phyloP scores from a whole-genome alignment of 2,113 vertebrate species.

The Megaleporinus macrocephalus region DNA sequence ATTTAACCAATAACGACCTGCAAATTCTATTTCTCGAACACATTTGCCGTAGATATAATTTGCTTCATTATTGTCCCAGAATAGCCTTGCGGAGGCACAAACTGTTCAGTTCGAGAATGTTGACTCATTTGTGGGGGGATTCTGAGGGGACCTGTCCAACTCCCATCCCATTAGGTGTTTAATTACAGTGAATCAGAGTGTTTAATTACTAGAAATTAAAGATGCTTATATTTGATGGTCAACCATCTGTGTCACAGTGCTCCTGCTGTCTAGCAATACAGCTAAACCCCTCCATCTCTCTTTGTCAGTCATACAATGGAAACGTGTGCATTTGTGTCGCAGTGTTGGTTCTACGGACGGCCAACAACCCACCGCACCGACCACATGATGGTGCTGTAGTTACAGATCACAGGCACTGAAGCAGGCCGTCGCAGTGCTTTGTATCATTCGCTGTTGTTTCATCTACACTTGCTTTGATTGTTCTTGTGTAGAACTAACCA shows the following conservation, averaged over 20 bases:
- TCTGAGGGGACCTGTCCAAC: slow-evolving; percentile 64
- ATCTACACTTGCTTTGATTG: slow-evolving; percentile 20
- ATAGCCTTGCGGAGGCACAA: slow-evolving; percentile 26
- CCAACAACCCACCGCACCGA: not conserved
- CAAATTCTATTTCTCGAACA: slow-evolving; percentile 52
- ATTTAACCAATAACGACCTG: slow-evolving; percentile 62
- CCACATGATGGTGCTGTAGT: slow-evolving; percentile 78
- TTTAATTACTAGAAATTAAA: slow-evolving; percentile 78
- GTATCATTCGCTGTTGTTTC: slow-evolving; percentile 8
- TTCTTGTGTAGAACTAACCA: not conserved
- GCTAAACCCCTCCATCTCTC: slow-evolving; percentile 51
- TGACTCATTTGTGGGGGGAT: slow-evolving; percentile 53
- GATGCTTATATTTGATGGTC: slow-evolving; percentile 74
- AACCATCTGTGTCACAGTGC: slow-evolving; percentile 69
- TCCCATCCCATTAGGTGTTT: slow-evolving; percentile 74
- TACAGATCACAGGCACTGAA: slow-evolving; percentile 57
- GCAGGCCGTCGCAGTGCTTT: slow-evolving; percentile 20
- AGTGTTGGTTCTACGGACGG: not conserved
- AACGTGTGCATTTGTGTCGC: slow-evolving; percentile 27
- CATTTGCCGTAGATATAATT: slow-evolving; percentile 1
- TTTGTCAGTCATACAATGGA: slow-evolving; percentile 51
- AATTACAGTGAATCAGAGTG: slow-evolving; percentile 77
- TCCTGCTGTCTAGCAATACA: slow-evolving; percentile 58
- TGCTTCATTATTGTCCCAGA: slow-evolving; percentile 33
- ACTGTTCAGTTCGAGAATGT: slow-evolving; percentile 38